Evolutionary conservation across 2,888 invertebrate species (phyloP), one percentile per base, ranked within the genome.

Genomic region (Poecilus cupreus): DNA sequence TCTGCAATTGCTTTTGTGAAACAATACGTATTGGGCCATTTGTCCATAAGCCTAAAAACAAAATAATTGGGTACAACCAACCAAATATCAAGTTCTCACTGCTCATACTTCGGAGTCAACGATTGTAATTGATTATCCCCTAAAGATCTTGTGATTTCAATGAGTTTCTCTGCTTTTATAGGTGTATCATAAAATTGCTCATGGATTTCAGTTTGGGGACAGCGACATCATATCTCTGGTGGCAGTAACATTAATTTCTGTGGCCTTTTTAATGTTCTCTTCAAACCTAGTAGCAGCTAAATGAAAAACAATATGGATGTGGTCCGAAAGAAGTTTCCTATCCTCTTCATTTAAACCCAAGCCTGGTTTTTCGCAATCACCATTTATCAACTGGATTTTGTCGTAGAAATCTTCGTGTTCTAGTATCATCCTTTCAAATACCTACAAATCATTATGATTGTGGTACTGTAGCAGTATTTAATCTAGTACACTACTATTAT

Each of bases 271-370:
- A 11, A 96, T 88, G 64, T 91, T 91, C 86, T 95, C 95, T 86
- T 95, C 94, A 86, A 96, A 96, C 83, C 92, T 91, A 0, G 95
- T 95, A 0, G 95, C 95, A 1, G 95, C 95, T 60, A 93, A 93
- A 87, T 96, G 95, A 87, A 96, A 93, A 10, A 96, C 92, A 70
- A 94, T 89, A 74, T 91, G 89, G 39, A 94, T 93, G 84, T 93
- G 91, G n/a, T 91, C 88, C 26, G 88, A 87, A 18, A 92, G 84
- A 16, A 87, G 85, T 54, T 88, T 37, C 26, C 20, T 32, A n/a
- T 60, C 20, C 43, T 20, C 24, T 22, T 39, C 51, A n/a, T 49
- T 43, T 49, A 70, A 32, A 3, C 72, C 37, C 5, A 74, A 24
- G 6, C 26, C 24, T 46, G 64, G 70, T 49, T 54, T 22, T 20